Base-by-base conservation (phyloP, 2,888 invertebrate species). In the Uropetala carovei region DNA sequence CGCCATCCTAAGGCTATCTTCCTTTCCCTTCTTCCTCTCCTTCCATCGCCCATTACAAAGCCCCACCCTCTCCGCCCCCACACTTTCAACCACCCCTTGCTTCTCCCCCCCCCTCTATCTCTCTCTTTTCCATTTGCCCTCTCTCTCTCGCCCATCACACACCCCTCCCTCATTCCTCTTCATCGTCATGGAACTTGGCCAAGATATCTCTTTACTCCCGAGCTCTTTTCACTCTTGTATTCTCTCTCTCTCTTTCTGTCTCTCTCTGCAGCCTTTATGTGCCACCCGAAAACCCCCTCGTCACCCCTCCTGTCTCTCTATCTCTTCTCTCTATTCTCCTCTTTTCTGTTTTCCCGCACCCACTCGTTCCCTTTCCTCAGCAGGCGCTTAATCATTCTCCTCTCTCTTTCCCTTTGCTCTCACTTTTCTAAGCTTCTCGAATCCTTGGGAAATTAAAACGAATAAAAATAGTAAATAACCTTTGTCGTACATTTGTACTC, bases 161-260 rank as follows among this genome's bases (percentile, higher is more conserved):
- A 10, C 68, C 16, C 68, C 82, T 16, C 82, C 18, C 82, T 8
- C 18, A 16, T 56, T 57, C 56, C 56, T 57, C 83, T 57, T 83
- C 83, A 57, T 83, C 83, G 56, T n/a, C 56, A 43, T 83, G 83
- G 83, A 43, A 83, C 83, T 10, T 18, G 57, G 83, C 83, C 83
- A 83, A 83, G 83, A 83, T 83, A 83, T 83, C 83, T 83, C 83
- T 83, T 83, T 83, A 83, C 83, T 57, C 83, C 83, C 57, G 43
- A 57, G 83, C 18, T 83, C 57, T 83, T 83, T 83, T 83, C 56
- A 43, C 83, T 56, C 5, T 3, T 57, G 43, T n/a, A 13, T 43
- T 30, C 43, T 57, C 11, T n/a, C 30, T 56, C 16, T n/a, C 83
- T 56, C n/a, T 57, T 3, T 16, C n/a, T 30, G 30, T 7, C 9